Evolutionary conservation across 2,113 vertebrate species (phyloP).

Genomic region (Gasterosteus aculeatus): DNA sequence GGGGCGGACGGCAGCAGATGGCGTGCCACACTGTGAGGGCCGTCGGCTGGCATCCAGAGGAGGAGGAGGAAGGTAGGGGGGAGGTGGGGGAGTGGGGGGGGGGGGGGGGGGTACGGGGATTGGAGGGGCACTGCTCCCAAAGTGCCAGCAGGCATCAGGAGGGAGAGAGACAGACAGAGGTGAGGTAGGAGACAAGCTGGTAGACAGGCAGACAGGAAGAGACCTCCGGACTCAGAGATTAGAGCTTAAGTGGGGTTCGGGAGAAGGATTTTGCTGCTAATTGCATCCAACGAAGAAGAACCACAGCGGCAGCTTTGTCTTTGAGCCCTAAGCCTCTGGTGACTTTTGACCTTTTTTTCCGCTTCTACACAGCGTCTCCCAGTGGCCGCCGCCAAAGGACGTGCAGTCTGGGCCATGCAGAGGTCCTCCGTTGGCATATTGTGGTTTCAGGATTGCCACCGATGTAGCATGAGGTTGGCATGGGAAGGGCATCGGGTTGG

Average conservation of each 20-base stretch:
- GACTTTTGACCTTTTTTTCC: slow-evolving; percentile 67
- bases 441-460: slow-evolving; percentile 64
- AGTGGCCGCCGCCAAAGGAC: slow-evolving; percentile 29
- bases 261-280: slow-evolving; percentile 68
- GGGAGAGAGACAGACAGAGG: slow-evolving; percentile 61
- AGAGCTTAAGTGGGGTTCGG: slow-evolving; percentile 64
- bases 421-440: slow-evolving; percentile 65
- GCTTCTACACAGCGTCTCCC: slow-evolving; percentile 41
- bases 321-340: slow-evolving; percentile 57
- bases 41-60: slow-evolving; percentile 86
- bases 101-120: slow-evolving; percentile 47
- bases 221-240: slow-evolving; percentile 68
- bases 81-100: not conserved
- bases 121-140: slow-evolving; percentile 78
- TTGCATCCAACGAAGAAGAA: slow-evolving; percentile 75
- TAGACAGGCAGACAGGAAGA: slow-evolving; percentile 60
- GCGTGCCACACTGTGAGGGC: slow-evolving; percentile 81
- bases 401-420: slow-evolving; percentile 40
- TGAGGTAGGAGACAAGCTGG: slow-evolving; percentile 69
- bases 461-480: slow-evolving; percentile 71
- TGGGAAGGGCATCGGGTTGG: slow-evolving; percentile 72
- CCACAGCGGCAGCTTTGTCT: slow-evolving; percentile 62
- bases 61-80: slow-evolving; percentile 48
- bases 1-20: slow-evolving; percentile 81
- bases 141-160: slow-evolving; percentile 85